phyloP scores from a whole-genome alignment of 2,797 vertebrate species.

The Ctenopoma multispine region DNA sequence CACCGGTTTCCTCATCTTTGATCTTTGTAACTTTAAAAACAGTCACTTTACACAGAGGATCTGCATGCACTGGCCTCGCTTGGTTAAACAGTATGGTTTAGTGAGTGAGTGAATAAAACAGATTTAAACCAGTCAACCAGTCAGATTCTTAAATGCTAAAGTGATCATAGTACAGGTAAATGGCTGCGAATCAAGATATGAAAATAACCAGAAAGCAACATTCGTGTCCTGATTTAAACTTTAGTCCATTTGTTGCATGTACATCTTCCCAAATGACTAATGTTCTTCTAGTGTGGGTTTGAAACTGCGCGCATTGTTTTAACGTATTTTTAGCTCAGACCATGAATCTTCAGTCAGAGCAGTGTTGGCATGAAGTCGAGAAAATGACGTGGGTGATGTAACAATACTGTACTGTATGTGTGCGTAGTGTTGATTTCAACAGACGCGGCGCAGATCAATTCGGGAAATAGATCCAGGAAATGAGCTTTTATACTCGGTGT shows the following conservation, averaged over 20 bases:
- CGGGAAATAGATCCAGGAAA: constrained; percentile 42
- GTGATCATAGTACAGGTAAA: no score
- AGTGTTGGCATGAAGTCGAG: constrained; percentile 2
- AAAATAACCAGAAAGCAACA: no score
- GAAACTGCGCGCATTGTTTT: constrained; percentile 8
- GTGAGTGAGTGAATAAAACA: no score
- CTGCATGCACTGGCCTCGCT: no score
- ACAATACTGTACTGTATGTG: background rate
- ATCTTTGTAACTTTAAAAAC: no score
- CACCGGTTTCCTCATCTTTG: background rate
- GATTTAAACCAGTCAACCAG: no score
- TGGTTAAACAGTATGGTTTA: background rate
- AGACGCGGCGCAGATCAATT: constrained; percentile 1
- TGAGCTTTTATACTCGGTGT: constrained; percentile 18
- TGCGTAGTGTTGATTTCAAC: background rate
- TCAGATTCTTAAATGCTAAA: no score
- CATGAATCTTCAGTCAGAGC: background rate
- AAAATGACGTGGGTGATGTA: constrained; percentile 4
- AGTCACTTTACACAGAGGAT: no score
- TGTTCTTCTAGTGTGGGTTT: background rate
- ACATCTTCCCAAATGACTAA: constrained; percentile 19
- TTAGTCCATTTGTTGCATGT: no score
- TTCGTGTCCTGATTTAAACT: no score
- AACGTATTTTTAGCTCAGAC: constrained; percentile 3
- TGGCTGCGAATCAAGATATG: no score